phyloP scores from a whole-genome alignment of 2,797 vertebrate species.

The Cryptoblepharus egeriae region DNA sequence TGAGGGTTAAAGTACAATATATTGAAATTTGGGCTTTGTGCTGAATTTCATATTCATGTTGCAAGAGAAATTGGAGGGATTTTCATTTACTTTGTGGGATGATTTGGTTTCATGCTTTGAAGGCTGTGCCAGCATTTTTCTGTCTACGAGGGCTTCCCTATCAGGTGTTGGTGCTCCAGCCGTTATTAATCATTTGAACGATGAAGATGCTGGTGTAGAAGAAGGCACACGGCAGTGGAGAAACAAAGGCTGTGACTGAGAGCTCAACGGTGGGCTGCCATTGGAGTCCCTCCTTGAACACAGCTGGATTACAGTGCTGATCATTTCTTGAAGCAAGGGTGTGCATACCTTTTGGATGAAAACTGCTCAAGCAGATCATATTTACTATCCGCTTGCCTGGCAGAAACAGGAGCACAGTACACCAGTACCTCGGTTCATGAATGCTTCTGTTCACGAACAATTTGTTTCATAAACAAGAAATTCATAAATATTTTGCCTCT shows the following conservation, averaged over 20 bases:
- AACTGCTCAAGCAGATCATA: not conserved
- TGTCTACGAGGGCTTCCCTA: not conserved
- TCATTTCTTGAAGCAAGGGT: not conserved
- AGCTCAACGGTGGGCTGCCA: not conserved
- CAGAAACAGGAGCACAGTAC: not conserved
- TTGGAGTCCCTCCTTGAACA: not conserved
- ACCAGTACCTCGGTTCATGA: too few relatives aligned
- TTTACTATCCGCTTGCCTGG: not conserved
- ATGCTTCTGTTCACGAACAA: too few relatives aligned
- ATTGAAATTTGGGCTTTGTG: not conserved
- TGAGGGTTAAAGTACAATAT: constrained; percentile 39
- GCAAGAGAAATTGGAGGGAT: not conserved
- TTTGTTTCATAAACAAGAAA: too few relatives aligned
- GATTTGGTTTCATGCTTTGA: constrained; percentile 32
- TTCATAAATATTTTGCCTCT: too few relatives aligned
- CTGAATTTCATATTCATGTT: not conserved
- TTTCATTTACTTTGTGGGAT: rapidly evolving
- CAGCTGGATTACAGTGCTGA: not conserved
- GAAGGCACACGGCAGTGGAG: not conserved
- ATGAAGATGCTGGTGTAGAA: not conserved
- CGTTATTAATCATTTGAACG: not conserved
- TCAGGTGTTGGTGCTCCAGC: rapidly evolving
- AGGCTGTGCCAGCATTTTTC: constrained; percentile 5
- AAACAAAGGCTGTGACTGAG: not conserved
- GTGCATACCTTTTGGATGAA: not conserved